These are phyloP conservation scores for Poliocrania exsul DNA, from an alignment of 2,797 vertebrate species.

Conservation along the genomic window DNA sequence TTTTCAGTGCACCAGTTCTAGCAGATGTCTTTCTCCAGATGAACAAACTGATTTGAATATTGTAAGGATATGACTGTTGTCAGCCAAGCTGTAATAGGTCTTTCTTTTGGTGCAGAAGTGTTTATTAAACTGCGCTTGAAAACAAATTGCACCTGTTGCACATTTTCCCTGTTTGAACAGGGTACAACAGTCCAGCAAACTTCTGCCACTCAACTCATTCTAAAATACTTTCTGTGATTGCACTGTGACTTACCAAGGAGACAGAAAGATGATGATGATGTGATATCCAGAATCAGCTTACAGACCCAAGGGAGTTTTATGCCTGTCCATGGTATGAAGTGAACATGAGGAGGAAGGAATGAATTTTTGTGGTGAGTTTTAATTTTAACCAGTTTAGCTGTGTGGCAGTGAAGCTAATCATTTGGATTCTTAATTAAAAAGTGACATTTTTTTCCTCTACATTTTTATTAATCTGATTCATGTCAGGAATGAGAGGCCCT, in stretches of 20 bases:
- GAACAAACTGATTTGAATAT: background rate
- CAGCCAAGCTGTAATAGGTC: background rate
- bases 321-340: background rate
- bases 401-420: background rate
- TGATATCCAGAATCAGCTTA: background rate
- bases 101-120: background rate
- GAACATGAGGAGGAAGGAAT: background rate
- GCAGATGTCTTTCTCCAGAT: constrained; percentile 16
- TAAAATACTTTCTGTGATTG: background rate
- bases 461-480: background rate
- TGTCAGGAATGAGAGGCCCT: background rate
- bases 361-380: background rate
- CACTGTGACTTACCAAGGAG: background rate
- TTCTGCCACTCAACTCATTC: background rate
- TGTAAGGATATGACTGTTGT: background rate
- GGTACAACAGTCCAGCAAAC: background rate
- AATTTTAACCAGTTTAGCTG: background rate
- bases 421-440: background rate
- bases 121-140: background rate
- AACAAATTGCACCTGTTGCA: background rate
- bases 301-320: background rate
- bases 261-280: background rate
- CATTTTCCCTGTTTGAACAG: background rate
- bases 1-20: background rate
- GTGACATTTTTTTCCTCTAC: rapidly evolving